Percentiles rank a stretch among this genome's conserved stretches.
phyloP scores from a whole-genome alignment of 2,797 vertebrate species.

The Gallinago stenura region DNA sequence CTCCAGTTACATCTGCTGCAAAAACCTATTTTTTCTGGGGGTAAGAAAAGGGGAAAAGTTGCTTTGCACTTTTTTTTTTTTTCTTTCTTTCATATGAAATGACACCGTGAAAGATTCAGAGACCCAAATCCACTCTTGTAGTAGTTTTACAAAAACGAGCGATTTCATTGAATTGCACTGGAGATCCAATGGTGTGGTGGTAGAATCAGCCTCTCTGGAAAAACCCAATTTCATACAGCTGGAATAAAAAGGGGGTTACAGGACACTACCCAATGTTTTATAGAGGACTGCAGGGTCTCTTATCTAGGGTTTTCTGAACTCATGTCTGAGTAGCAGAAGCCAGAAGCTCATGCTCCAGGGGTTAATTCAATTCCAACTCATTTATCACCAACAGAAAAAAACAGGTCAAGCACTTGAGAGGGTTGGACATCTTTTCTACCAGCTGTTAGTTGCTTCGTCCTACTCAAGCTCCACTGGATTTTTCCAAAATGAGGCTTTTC shows the following conservation, averaged over 20 bases:
- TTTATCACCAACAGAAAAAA: background rate
- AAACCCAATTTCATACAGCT: background rate
- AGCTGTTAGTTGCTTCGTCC: background rate
- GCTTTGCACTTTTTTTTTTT: conserved; percentile 10
- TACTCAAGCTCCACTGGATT: background rate
- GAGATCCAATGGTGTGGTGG: background rate
- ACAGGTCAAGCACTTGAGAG: background rate
- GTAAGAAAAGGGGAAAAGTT: background rate
- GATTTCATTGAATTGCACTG: background rate
- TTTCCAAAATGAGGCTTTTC: background rate
- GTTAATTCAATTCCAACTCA: background rate
- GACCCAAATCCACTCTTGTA: background rate
- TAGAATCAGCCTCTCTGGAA: conserved; percentile 10
- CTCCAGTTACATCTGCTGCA: conserved; percentile 31
- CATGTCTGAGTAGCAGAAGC: background rate
- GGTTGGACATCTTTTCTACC: background rate
- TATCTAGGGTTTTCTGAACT: background rate
- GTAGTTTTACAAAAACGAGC: background rate
- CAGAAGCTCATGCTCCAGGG: background rate
- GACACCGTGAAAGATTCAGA: background rate
- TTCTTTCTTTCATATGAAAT: background rate
- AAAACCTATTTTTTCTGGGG: conserved; percentile 1
- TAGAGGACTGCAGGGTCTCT: background rate
- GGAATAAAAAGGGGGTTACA: background rate
- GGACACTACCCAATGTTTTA: background rate